Evolutionary conservation across 1,140 invertebrate species (phyloP).

Genomic region (Armadillidium nasatum): DNA sequence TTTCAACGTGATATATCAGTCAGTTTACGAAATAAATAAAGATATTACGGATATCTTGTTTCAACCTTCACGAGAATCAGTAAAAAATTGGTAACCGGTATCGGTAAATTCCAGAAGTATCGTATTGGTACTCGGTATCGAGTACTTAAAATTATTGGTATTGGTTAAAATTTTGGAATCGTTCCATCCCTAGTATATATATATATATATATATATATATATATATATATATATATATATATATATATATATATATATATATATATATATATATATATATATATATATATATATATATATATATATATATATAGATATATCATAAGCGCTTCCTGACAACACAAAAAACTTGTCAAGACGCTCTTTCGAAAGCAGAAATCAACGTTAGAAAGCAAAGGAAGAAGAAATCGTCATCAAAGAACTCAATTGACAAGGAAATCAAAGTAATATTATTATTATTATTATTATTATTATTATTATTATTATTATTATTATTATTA

Average conservation of each 20-base stretch:
- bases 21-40: no score
- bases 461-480: no score
- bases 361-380: constrained; percentile 78
- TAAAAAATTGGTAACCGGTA: no score
- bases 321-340: constrained; percentile 85
- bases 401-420: constrained; percentile 66
- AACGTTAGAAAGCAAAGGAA: constrained; percentile 83
- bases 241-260: constrained; percentile 4
- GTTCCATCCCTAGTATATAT: no score
- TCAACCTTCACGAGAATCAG: no score
- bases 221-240: constrained; percentile 12
- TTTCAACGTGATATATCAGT: no score
- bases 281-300: constrained; percentile 1
- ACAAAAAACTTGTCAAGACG: constrained; percentile 79
- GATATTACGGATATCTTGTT: no score
- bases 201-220: background rate
- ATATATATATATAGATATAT: background rate
- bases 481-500: no score
- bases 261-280: constrained; percentile 12
- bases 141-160: no score
- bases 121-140: no score
- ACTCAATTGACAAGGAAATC: constrained; percentile 78
- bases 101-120: no score
- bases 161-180: no score
- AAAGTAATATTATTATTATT: constrained; percentile 56